phyloP scores from a whole-genome alignment of 2,888 invertebrate species.

The Lasius fuliginosus region DNA sequence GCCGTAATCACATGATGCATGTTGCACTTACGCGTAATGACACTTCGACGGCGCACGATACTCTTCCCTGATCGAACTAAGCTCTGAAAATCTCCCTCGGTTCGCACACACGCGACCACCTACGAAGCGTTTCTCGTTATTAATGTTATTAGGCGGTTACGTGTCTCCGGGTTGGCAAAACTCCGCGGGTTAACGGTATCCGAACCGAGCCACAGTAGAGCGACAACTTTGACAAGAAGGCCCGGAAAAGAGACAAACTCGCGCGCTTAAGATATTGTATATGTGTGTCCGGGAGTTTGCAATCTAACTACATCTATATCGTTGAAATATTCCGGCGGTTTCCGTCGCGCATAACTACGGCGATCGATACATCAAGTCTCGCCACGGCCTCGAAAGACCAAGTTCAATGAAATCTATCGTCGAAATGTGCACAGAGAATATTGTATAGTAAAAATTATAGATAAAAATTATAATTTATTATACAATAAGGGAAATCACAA shows the following conservation, averaged over 20 bases:
- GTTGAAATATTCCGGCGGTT: constrained; percentile 28
- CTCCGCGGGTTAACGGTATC: constrained; percentile 79
- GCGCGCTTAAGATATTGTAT: constrained; percentile 19
- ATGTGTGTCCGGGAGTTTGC: constrained; percentile 2
- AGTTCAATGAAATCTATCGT: neutral
- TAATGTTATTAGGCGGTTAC: constrained; percentile 79
- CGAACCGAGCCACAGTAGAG: constrained; percentile 74
- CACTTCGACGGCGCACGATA: constrained; percentile 53
- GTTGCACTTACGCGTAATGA: constrained; percentile 57
- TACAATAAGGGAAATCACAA: too few relatives aligned
- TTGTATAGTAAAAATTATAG: neutral
- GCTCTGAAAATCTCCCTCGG: constrained; percentile 50
- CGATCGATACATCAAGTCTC: constrained; percentile 26
- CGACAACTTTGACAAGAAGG: constrained; percentile 76
- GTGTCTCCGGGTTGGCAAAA: constrained; percentile 76
- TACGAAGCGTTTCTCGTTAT: constrained; percentile 74
- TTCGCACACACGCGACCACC: constrained; percentile 65
- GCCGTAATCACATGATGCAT: constrained; percentile 59
- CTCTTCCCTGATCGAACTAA: constrained; percentile 46
- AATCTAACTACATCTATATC: constrained; percentile 22
- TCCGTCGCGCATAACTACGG: neutral
- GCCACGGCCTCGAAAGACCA: neutral
- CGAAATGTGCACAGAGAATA: neutral
- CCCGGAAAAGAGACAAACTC: constrained; percentile 71
- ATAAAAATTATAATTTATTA: too few relatives aligned